Evolutionary conservation across 2,113 vertebrate species (phyloP).

Genomic region (Macquaria australasica): DNA sequence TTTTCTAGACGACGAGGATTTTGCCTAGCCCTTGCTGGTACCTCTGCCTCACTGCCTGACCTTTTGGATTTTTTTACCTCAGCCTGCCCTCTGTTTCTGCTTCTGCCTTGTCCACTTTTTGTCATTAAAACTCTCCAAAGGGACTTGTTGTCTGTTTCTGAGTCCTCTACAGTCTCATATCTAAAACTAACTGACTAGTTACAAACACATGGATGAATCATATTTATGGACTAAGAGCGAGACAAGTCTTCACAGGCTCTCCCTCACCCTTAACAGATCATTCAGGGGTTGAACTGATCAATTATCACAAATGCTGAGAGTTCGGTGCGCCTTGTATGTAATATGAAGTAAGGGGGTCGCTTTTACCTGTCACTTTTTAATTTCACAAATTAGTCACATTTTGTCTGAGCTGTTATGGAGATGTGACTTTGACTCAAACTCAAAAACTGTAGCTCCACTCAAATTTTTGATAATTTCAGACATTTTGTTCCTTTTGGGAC

Average conservation of each 20-base stretch:
- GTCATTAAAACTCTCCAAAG: not conserved
- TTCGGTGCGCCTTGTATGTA: not conserved
- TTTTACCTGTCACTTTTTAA: too few species aligned
- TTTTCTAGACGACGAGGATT: too few species aligned
- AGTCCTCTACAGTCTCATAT: too few species aligned
- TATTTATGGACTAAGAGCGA: too few species aligned
- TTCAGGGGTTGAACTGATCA: not conserved
- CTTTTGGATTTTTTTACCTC: too few species aligned
- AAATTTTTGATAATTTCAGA: not conserved
- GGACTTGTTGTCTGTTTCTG: too few species aligned
- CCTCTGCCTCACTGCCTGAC: too few species aligned
- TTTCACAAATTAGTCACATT: not conserved
- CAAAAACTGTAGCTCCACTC: not conserved
- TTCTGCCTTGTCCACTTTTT: not conserved
- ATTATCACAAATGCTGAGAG: not conserved
- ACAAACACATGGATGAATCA: too few species aligned
- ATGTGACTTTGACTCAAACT: not conserved
- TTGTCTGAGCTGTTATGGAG: not conserved
- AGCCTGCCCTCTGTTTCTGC: not conserved
- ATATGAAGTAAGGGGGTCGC: not conserved
- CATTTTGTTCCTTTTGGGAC: not conserved
- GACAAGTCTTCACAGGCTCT: too few species aligned
- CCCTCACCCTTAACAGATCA: not conserved
- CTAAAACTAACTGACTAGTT: too few species aligned
- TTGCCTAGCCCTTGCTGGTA: too few species aligned